Evolutionary conservation across 2,797 vertebrate species (phyloP).

Genomic region (Pipistrellus pygmaeus): DNA sequence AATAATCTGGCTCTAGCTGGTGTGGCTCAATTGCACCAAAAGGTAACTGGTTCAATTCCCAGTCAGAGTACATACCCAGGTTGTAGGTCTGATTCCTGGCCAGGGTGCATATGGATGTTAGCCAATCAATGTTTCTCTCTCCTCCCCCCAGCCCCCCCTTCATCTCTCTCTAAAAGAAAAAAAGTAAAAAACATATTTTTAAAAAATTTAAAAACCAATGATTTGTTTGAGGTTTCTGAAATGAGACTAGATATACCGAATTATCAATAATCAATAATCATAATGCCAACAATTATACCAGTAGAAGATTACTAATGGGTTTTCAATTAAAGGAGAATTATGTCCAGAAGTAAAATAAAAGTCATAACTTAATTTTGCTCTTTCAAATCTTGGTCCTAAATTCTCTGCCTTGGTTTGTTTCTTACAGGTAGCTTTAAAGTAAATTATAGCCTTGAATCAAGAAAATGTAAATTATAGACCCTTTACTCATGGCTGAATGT

Average conservation of each 20-base stretch:
- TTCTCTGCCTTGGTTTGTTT: slow-evolving; percentile 55
- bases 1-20: background rate
- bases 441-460: slow-evolving; percentile 64
- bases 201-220: background rate
- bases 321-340: slow-evolving; percentile 62
- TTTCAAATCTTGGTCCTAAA: slow-evolving; percentile 61
- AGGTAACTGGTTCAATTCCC: no score
- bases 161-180: no score
- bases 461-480: slow-evolving; percentile 59
- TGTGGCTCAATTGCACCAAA: no score
- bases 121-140: no score
- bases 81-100: no score
- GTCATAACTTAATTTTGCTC: slow-evolving; percentile 33
- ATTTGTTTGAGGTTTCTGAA: slow-evolving; percentile 65
- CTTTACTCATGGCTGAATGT: background rate
- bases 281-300: slow-evolving; percentile 7
- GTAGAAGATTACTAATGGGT: slow-evolving; percentile 18
- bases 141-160: no score
- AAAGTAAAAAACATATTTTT: no score
- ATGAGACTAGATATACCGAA: background rate
- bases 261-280: slow-evolving; percentile 56
- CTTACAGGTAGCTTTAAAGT: slow-evolving; percentile 55
- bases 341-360: slow-evolving; percentile 58
- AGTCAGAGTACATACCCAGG: no score
- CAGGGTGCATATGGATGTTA: no score